A percentile compares a stretch with the other conserved stretches of the same genome.
Conservation (phyloP, 2,888 invertebrate genomes). For the Leptarthrus brevirostris region DNA sequence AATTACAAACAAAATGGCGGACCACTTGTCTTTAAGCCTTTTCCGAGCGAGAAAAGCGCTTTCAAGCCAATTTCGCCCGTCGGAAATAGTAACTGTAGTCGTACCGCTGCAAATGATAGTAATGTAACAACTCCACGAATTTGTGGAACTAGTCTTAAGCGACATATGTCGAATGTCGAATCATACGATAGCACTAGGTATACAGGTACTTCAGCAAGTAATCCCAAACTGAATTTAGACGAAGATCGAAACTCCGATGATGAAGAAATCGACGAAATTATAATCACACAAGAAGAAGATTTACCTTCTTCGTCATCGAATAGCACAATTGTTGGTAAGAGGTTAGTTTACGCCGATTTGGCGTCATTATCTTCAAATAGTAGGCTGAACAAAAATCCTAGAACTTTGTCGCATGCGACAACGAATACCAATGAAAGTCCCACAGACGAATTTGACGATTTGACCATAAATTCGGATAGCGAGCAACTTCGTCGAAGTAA, state of each 20-base stretch:
- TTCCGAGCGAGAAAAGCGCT: slow-evolving; percentile 63
- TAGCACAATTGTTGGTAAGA: slow-evolving; percentile 56
- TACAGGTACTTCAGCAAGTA: slow-evolving; percentile 26
- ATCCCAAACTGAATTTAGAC: slow-evolving; percentile 31
- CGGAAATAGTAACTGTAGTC: slow-evolving; percentile 59
- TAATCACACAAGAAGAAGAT: slow-evolving; percentile 56
- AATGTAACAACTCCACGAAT: slow-evolving; percentile 55
- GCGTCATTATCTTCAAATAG: neutral
- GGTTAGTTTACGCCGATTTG: slow-evolving; percentile 67
- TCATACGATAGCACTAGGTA: slow-evolving; percentile 56
- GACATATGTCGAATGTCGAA: slow-evolving; percentile 58
- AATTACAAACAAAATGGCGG: slow-evolving; percentile 56
- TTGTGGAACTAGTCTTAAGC: slow-evolving; percentile 58
- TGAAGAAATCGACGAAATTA: slow-evolving; percentile 60
- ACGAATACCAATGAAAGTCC: slow-evolving; percentile 39
- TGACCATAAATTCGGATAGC: slow-evolving; percentile 52
- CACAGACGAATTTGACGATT: slow-evolving; percentile 51
- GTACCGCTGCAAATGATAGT: slow-evolving; percentile 29
- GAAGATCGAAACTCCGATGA: slow-evolving; percentile 50
- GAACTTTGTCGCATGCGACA: slow-evolving; percentile 14
- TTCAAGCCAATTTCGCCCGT: slow-evolving; percentile 66
- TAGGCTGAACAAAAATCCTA: neutral
- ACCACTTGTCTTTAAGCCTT: slow-evolving; percentile 62
- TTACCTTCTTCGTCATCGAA: slow-evolving; percentile 56
- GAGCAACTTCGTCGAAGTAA: slow-evolving; percentile 51